Evolutionary conservation across 2,797 vertebrate genomes (phyloP).

Genomic region (Australoheros facetus): DNA sequence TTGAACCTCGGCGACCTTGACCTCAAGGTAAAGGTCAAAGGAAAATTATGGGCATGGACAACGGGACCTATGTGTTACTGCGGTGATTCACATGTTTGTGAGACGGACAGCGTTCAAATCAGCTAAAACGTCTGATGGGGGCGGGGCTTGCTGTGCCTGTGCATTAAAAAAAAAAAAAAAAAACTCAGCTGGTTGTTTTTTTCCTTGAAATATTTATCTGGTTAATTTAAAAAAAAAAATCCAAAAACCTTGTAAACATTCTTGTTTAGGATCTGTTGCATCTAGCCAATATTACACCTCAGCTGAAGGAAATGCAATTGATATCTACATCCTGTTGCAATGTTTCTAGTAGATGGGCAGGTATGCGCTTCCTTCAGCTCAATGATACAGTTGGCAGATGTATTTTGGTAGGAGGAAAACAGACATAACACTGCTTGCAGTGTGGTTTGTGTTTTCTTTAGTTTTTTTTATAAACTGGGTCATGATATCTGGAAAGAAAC

Average conservation of each 20-base stretch:
- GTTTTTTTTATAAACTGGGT: neutral
- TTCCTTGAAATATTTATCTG: too few relatives aligned
- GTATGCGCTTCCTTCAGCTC: neutral
- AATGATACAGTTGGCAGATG: neutral
- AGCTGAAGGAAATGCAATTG: neutral
- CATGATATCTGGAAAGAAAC: neutral
- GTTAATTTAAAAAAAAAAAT: neutral
- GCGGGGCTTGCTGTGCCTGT: too few relatives aligned
- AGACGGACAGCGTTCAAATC: too few relatives aligned
- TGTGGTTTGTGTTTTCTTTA: neutral
- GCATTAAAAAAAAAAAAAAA: too few relatives aligned
- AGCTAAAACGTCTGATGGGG: too few relatives aligned
- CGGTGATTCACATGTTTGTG: too few relatives aligned
- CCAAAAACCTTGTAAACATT: neutral
- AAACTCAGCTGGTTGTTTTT: too few relatives aligned
- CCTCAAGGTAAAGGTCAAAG: too few relatives aligned
- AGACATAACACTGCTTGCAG: fast-evolving
- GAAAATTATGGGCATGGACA: too few relatives aligned
- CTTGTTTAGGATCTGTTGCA: neutral
- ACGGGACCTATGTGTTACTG: too few relatives aligned
- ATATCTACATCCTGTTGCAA: neutral
- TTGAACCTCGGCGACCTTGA: too few relatives aligned
- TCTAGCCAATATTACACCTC: neutral
- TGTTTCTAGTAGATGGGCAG: neutral
- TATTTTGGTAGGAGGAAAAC: neutral